Evolutionary conservation across 1,140 invertebrate species (phyloP).

Genomic region (Sarcophaga bullata): DNA sequence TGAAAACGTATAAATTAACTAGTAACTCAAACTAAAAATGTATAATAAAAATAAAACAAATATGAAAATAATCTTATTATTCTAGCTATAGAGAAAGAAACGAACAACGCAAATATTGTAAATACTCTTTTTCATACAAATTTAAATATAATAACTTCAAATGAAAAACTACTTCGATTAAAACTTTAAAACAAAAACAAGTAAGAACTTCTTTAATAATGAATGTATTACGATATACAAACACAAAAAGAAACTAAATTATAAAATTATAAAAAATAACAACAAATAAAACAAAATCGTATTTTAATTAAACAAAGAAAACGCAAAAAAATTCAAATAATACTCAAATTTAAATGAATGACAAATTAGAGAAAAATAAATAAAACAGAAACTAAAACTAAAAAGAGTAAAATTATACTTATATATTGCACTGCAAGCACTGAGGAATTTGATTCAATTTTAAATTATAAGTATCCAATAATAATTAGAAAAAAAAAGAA

Average conservation of each 20-base stretch:
- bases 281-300: neutral
- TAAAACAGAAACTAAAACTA: conserved; percentile 25
- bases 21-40: too few species aligned
- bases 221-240: neutral
- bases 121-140: conserved; percentile 22
- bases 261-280: neutral
- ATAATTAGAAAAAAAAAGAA: conserved; percentile 19
- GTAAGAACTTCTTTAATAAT: neutral
- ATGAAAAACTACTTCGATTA: conserved; percentile 7
- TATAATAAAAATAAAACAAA: too few species aligned
- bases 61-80: neutral
- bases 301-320: conserved; percentile 16
- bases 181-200: conserved; percentile 13
- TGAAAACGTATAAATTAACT: conserved; percentile 42
- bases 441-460: conserved; percentile 67
- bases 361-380: conserved; percentile 27
- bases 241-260: conserved; percentile 27
- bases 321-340: conserved; percentile 26
- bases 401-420: conserved; percentile 24
- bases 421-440: conserved; percentile 65
- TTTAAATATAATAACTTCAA: conserved; percentile 3
- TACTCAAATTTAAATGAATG: conserved; percentile 26
- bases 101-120: conserved; percentile 34
- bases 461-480: conserved; percentile 49
- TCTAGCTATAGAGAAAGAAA: neutral